Conservation (phyloP, 2,113 vertebrate species). For the Myiozetetes cayanensis region DNA sequence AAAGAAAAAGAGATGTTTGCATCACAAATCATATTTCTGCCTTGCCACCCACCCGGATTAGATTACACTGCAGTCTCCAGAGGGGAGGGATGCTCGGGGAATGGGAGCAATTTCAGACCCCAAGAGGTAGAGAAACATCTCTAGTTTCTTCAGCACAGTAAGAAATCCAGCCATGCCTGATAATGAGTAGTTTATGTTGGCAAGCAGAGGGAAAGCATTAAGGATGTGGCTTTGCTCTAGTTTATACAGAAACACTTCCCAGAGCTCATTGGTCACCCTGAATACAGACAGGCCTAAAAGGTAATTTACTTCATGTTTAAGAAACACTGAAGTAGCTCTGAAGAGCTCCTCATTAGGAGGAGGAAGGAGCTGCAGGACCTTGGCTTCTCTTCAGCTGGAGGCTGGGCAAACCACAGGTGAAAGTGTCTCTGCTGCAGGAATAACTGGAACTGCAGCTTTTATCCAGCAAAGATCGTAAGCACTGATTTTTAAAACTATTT, state of each 20-base stretch:
- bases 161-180: not conserved
- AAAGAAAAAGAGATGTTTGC: not conserved
- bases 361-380: not conserved
- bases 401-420: not conserved
- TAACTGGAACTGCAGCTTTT: conserved; percentile 17
- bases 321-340: not conserved
- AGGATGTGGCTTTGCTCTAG: conserved; percentile 36
- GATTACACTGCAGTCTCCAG: not conserved
- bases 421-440: not conserved
- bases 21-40: not conserved
- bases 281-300: not conserved
- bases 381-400: not conserved
- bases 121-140: conserved; percentile 5
- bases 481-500: not conserved
- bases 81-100: not conserved
- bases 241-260: conserved; percentile 29
- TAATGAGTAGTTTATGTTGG: conserved; percentile 9
- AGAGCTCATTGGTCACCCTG: not conserved
- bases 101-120: conserved; percentile 1
- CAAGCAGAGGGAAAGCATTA: conserved; percentile 14
- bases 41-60: not conserved
- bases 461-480: not conserved
- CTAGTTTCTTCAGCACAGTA: conserved; percentile 25
- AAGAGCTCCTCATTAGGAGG: not conserved
- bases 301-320: not conserved